These are phyloP conservation scores for Adineta ricciae DNA, from an alignment of 2,888 invertebrate species.

Conservation along the genomic window DNA sequence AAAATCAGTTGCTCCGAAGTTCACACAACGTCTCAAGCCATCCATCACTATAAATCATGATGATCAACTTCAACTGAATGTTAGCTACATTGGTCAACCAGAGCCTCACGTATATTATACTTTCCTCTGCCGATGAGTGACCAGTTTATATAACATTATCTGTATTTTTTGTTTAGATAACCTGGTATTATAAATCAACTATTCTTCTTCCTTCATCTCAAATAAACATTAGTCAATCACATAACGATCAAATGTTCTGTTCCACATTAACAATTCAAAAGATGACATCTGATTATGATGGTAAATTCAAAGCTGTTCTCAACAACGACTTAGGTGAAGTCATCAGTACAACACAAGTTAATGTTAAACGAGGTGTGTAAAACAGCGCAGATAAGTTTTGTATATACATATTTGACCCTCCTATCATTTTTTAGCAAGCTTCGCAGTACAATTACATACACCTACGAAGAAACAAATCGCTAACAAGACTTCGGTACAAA, in stretches of 20 bases:
- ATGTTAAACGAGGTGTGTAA: not conserved
- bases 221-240: not conserved
- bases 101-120: not conserved
- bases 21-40: not conserved
- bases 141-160: no score
- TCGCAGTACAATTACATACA: not conserved
- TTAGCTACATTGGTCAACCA: not conserved
- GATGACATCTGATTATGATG: not conserved
- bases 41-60: not conserved
- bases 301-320: not conserved
- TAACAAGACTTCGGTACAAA: not conserved
- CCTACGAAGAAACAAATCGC: not conserved
- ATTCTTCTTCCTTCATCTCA: not conserved
- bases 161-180: not conserved
- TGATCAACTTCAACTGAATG: not conserved
- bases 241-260: not conserved
- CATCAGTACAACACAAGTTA: not conserved
- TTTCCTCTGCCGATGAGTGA: no score
- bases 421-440: not conserved
- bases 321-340: not conserved
- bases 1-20: not conserved
- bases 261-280: not conserved
- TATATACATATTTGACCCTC: not conserved
- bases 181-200: constrained; percentile 1
- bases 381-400: not conserved